Evolutionary conservation across 2,797 vertebrate species (phyloP), one percentile per base, ranked within the genome.

Genomic region (Trachops cirrhosus): DNA sequence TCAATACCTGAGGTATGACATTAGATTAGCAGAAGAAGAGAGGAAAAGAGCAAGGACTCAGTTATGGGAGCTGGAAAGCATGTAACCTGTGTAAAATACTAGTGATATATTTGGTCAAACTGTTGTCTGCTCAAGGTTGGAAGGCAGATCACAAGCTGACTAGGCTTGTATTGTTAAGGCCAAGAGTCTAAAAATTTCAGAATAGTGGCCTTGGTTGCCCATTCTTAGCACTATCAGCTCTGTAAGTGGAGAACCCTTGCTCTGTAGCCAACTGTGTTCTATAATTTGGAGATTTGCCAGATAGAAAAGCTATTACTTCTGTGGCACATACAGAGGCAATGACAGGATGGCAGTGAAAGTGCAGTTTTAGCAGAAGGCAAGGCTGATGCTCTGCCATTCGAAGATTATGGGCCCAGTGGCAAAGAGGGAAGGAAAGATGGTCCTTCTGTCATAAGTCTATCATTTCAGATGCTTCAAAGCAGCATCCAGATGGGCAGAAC

Each of bases 321-420:
- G 24, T 5, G 32, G 22, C 34, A 46, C 15, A 18, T 12, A 24
- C 3, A 67, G 22, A 46, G 62, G 44, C 68, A 57, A 64, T 26
- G 39, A 9, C 1, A 7, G n/a, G 2, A 48, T 32, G 52, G 21
- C 50, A 11, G 1, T 3, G n/a, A 37, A 48, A 70, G 0, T 4
- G 9, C 48, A 37, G 5, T 64, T 37, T 83, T 37, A 50, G 52
- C 73, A 73, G 12, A 78, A 79, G 3, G 12, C 16, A 37, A 41
- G 44, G 9, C 29, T 82, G 24, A 5, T 50, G 19, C 8, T 22
- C 19, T 29, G 11, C n/a, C 41, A 1, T 11, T 12, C 6, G 11
- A n/a, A 52, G 46, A 64, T 8, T 2, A 0, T 4, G 12, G 4
- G 3, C 16, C 37, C 79, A 22, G 16, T 0, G 2, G 14, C 19